Percentiles rank a stretch among this genome's conserved stretches.
Evolutionary conservation across 2,113 vertebrate species (phyloP).

Genomic region (Synodontis membranacea): DNA sequence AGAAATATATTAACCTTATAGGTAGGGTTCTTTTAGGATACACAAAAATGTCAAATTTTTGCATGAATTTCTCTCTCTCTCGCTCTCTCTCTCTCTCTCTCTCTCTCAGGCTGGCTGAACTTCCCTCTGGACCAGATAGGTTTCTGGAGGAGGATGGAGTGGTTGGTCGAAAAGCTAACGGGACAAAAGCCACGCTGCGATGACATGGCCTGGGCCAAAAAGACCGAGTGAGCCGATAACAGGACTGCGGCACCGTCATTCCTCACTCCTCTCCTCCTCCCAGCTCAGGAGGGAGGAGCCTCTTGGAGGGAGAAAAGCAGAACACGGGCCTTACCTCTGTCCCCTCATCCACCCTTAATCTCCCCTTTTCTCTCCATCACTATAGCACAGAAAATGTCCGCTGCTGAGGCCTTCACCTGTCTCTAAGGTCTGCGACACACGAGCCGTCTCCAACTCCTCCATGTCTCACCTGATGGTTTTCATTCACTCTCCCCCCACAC

Average conservation of each 20-base stretch:
- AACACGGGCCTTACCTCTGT: conserved; percentile 38
- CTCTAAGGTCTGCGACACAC: conserved; percentile 27
- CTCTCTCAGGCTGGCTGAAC: conserved; percentile 72
- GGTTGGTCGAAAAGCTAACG: conserved; percentile 65
- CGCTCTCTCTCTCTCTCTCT: background rate
- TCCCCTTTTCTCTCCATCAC: background rate
- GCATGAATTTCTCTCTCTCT: background rate
- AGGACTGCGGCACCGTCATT: background rate
- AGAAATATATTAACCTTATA: background rate
- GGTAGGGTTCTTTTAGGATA: background rate
- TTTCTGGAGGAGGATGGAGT: conserved; percentile 73
- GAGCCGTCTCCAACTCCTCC: background rate
- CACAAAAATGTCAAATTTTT: background rate
- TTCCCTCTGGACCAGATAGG: conserved; percentile 72
- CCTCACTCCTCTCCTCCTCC: background rate
- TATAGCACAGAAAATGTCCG: conserved; percentile 7
- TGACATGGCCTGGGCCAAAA: conserved; percentile 75
- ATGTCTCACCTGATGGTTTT: background rate
- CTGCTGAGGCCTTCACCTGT: conserved; percentile 25
- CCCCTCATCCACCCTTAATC: background rate
- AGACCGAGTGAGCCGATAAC: conserved; percentile 59
- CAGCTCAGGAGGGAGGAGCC: background rate
- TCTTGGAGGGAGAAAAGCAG: conserved; percentile 20
- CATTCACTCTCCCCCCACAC: background rate
- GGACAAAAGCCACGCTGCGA: conserved; percentile 73